A percentile compares a stretch with the other conserved stretches of the same genome.
Evolutionary conservation across 2,888 invertebrate genomes (phyloP).

Genomic region (Lasioglossum figueresi): DNA sequence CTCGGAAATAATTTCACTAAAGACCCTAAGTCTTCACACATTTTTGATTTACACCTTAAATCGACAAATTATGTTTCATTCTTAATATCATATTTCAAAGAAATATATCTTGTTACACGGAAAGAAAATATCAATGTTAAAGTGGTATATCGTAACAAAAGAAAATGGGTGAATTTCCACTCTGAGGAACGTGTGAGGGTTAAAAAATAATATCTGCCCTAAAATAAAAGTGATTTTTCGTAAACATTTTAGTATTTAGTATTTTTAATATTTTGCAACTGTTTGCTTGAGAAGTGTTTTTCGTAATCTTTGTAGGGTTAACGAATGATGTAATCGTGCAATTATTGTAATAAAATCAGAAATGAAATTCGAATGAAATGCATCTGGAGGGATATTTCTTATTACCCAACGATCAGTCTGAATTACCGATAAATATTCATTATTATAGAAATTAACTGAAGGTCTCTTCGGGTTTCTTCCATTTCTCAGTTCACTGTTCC

Average conservation of each 20-base stretch:
- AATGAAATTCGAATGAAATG: neutral
- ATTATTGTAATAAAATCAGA: neutral
- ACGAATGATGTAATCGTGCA: neutral
- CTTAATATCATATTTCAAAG: neutral
- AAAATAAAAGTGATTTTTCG: neutral
- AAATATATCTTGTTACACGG: neutral
- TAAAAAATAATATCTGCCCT: neutral
- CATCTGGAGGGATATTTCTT: neutral
- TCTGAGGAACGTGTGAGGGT: neutral
- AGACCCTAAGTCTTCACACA: neutral
- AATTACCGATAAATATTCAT: neutral
- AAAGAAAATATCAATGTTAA: neutral
- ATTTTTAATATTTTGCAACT: neutral
- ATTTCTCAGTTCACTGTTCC: conserved; percentile 25
- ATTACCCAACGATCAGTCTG: neutral
- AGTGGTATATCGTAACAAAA: neutral
- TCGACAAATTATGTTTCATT: neutral
- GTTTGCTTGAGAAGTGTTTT: neutral
- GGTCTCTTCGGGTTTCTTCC: conserved; percentile 15
- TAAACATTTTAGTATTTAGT: neutral
- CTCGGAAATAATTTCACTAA: neutral
- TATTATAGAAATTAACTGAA: neutral
- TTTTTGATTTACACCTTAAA: neutral
- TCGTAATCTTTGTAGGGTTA: neutral
- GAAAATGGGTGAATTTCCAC: neutral